phyloP scores from a whole-genome alignment of 2,113 vertebrate species.

The Etheostoma spectabile region DNA sequence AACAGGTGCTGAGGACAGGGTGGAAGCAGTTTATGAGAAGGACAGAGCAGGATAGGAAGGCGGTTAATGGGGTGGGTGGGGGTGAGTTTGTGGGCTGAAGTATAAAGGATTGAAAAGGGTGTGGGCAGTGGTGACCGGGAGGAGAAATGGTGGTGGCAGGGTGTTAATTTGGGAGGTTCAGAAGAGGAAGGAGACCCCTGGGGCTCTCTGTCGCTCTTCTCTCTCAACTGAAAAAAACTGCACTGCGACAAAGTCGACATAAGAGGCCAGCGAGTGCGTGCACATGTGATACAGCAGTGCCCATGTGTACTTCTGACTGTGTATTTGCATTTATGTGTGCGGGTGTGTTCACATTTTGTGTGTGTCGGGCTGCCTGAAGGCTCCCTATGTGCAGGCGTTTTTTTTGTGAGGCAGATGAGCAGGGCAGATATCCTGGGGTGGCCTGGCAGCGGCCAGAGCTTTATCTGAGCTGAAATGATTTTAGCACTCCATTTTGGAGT shows the following conservation, averaged over 20 bases:
- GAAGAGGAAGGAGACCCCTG: constrained; percentile 44
- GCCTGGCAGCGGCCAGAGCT: constrained; percentile 78
- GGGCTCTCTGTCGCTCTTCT: constrained; percentile 30
- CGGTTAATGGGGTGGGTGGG: constrained; percentile 5
- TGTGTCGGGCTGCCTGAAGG: constrained; percentile 81
- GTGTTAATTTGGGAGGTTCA: constrained; percentile 58
- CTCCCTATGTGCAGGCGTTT: constrained; percentile 83
- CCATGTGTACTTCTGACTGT: constrained; percentile 24
- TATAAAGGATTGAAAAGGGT: constrained; percentile 22
- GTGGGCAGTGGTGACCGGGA: constrained; percentile 29
- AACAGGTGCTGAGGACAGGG: not conserved
- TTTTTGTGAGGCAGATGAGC: constrained; percentile 88
- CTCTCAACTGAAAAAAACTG: constrained; percentile 58
- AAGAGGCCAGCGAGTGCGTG: constrained; percentile 47
- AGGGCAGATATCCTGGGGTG: constrained; percentile 88
- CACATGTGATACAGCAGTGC: constrained; percentile 35
- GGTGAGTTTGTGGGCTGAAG: constrained; percentile 19
- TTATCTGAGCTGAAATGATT: constrained; percentile 95
- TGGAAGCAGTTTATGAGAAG: constrained; percentile 11
- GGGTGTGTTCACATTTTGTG: not conserved
- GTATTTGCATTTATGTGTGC: constrained; percentile 38
- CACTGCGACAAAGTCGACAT: constrained; percentile 53
- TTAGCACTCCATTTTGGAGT: constrained; percentile 87
- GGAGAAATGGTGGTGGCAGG: constrained; percentile 40
- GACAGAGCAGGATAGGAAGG: constrained; percentile 12